A percentile compares a stretch with the other conserved stretches of the same genome.
Conservation (phyloP, 1,140 invertebrate genomes). For the Oryzaephilus surinamensis region DNA sequence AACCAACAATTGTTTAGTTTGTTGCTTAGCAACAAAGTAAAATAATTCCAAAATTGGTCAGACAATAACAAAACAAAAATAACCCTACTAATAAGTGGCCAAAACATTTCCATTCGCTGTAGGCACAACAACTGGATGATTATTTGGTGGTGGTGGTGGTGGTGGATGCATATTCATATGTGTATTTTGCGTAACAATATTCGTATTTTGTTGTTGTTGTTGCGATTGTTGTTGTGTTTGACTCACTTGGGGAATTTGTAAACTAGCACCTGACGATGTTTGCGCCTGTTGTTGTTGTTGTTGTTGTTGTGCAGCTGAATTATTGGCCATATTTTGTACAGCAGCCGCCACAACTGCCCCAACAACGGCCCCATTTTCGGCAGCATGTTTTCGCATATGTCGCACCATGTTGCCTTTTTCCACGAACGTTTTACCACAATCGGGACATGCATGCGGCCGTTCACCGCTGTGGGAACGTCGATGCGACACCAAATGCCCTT, state of each 20-base stretch:
- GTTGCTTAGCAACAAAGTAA: too few relatives aligned
- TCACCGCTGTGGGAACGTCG: slow-evolving; percentile 82
- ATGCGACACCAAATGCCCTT: slow-evolving; percentile 86
- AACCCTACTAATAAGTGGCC: slow-evolving; percentile 25
- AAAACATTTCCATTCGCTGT: slow-evolving; percentile 33
- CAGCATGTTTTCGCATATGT: slow-evolving; percentile 43
- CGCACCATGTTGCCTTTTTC: slow-evolving; percentile 65
- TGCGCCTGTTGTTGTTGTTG: slow-evolving; percentile 12
- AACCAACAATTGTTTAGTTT: too few relatives aligned
- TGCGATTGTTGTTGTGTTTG: slow-evolving; percentile 15
- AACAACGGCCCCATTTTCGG: slow-evolving; percentile 29
- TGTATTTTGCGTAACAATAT: slow-evolving; percentile 20
- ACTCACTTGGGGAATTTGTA: slow-evolving; percentile 25
- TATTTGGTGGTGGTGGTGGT: slow-evolving; percentile 26
- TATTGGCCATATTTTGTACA: background rate
- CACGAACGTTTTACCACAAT: slow-evolving; percentile 68
- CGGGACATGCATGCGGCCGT: slow-evolving; percentile 62
- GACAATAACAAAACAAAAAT: slow-evolving; percentile 2
- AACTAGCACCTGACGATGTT: slow-evolving; percentile 10
- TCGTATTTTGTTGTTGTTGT: slow-evolving; percentile 12
- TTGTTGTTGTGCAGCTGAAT: slow-evolving; percentile 13
- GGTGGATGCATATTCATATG: too few relatives aligned
- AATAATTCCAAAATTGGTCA: slow-evolving; percentile 17
- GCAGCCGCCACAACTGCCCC: too few relatives aligned
- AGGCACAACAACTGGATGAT: slow-evolving; percentile 31